Conservation (phyloP, 2,888 invertebrate genomes). For the Drosophila incognita region DNA sequence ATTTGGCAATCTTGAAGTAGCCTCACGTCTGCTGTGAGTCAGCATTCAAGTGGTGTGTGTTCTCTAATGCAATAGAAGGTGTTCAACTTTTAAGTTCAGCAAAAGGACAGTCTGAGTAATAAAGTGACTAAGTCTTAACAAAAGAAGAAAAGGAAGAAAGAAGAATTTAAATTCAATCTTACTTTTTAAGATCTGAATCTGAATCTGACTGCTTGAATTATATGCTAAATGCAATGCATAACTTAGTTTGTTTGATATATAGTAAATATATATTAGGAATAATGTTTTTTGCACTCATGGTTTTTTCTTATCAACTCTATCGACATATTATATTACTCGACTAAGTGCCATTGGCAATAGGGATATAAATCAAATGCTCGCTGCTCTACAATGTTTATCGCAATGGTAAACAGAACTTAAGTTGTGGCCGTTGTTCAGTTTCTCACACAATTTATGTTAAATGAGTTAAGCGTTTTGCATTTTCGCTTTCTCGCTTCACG, state of each 20-base stretch:
- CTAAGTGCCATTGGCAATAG: slow-evolving; percentile 1
- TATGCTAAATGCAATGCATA: not conserved
- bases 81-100: not conserved
- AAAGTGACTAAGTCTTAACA: not conserved
- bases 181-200: not conserved
- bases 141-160: too few relatives aligned
- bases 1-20: not conserved
- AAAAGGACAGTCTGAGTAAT: not conserved
- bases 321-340: too few relatives aligned
- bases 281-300: not conserved
- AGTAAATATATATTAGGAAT: too few relatives aligned
- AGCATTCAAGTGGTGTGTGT: not conserved
- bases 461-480: slow-evolving; percentile 47
- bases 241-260: not conserved
- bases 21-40: not conserved
- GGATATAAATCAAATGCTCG: not conserved
- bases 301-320: not conserved
- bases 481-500: slow-evolving; percentile 53
- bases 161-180: not conserved
- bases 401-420: not conserved
- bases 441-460: slow-evolving; percentile 43
- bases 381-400: slow-evolving; percentile 10
- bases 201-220: not conserved
- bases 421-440: not conserved
- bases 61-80: not conserved